phyloP scores from a whole-genome alignment of 2,888 invertebrate genomes.

The Chaetogeoica ovagalla region DNA sequence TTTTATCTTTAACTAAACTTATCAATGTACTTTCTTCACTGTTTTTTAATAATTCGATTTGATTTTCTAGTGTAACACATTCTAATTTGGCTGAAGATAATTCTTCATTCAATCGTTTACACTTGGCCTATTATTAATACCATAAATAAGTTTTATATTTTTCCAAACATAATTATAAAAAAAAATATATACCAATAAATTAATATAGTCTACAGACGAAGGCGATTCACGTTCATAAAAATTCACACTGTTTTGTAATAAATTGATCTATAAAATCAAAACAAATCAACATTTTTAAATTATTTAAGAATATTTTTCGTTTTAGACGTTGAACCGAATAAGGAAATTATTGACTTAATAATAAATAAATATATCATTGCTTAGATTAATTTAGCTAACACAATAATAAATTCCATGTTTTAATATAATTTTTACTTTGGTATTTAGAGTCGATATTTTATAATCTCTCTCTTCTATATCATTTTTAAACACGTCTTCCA shows the following conservation, averaged over 20 bases:
- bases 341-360: background rate
- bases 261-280: slow-evolving; percentile 26
- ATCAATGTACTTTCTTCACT: slow-evolving; percentile 74
- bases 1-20: slow-evolving; percentile 80
- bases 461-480: slow-evolving; percentile 89
- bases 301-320: background rate
- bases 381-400: background rate
- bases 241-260: slow-evolving; percentile 22
- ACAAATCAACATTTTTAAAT: background rate
- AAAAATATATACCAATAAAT: slow-evolving; percentile 24
- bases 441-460: slow-evolving; percentile 80
- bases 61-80: slow-evolving; percentile 62
- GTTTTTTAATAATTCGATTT: slow-evolving; percentile 67
- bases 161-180: background rate
- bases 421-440: slow-evolving; percentile 63
- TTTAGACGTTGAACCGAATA: background rate
- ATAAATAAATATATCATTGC: background rate
- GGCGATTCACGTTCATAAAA: slow-evolving; percentile 7
- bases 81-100: slow-evolving; percentile 64
- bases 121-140: slow-evolving; percentile 22
- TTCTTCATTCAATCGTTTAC: slow-evolving; percentile 48
- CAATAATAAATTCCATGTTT: no score
- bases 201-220: background rate
- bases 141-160: background rate
- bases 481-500: slow-evolving; percentile 79